A percentile compares a stretch with the other conserved stretches of the same genome.
Evolutionary conservation across 2,888 invertebrate genomes (phyloP).

Genomic region (Kuschelorhynchus macadamiae): DNA sequence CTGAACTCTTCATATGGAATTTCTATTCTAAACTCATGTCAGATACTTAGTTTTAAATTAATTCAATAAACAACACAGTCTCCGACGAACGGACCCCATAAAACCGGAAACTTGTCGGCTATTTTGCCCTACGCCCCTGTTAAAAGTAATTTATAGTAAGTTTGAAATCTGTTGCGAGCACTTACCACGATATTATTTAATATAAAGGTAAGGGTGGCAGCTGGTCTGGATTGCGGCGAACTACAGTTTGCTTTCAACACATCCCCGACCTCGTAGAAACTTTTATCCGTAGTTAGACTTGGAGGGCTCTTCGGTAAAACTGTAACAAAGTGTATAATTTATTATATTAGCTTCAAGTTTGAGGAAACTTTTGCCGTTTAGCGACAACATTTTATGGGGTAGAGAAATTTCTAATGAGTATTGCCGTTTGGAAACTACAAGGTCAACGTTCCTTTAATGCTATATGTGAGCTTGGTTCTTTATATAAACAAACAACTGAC

Average conservation of each 20-base stretch:
- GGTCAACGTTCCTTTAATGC: too few relatives aligned
- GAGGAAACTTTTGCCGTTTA: conserved; percentile 22
- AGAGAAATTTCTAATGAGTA: too few relatives aligned
- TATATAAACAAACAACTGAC: too few relatives aligned
- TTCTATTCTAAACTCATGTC: too few relatives aligned
- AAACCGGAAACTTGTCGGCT: not conserved
- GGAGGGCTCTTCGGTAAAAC: conserved; percentile 80
- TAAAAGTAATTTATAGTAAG: conserved; percentile 37
- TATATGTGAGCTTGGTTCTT: too few relatives aligned
- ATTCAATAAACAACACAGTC: not conserved
- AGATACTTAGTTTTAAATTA: too few relatives aligned
- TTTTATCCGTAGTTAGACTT: conserved; percentile 78
- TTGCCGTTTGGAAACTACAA: too few relatives aligned
- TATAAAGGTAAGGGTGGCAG: conserved; percentile 81
- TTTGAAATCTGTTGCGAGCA: conserved; percentile 57
- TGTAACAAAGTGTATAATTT: conserved; percentile 68
- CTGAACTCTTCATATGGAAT: too few relatives aligned
- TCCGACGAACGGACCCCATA: not conserved
- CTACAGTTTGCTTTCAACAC: conserved; percentile 83
- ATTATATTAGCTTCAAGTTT: conserved; percentile 36
- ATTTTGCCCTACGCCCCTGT: not conserved
- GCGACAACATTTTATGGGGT: conserved; percentile 10
- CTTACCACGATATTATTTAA: conserved; percentile 86
- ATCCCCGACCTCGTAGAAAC: conserved; percentile 83
- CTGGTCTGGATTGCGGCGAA: conserved; percentile 83